Evolutionary conservation across 2,888 invertebrate genomes (phyloP).

Genomic region (Apotomis capreana): DNA sequence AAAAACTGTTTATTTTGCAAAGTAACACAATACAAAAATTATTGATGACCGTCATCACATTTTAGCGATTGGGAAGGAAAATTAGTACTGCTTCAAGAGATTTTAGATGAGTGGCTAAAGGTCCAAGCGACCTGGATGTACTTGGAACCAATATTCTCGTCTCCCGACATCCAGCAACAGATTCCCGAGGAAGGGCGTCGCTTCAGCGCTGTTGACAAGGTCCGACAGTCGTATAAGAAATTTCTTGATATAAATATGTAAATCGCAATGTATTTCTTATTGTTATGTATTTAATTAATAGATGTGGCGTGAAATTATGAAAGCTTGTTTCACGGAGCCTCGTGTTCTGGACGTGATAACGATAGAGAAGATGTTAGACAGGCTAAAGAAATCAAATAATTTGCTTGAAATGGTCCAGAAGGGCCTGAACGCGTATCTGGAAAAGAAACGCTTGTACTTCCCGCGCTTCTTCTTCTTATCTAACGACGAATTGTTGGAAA

Average conservation of each 20-base stretch:
- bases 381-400: slow-evolving; percentile 93
- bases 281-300: slow-evolving; percentile 52
- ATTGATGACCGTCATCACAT: slow-evolving; percentile 36
- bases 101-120: slow-evolving; percentile 97
- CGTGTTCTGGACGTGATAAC: slow-evolving; percentile 92
- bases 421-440: slow-evolving; percentile 95
- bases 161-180: slow-evolving; percentile 98
- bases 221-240: slow-evolving; percentile 51
- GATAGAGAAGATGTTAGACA: slow-evolving; percentile 96
- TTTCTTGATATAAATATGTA: background rate
- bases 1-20: background rate
- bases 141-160: slow-evolving; percentile 97
- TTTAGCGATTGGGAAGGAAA: slow-evolving; percentile 95
- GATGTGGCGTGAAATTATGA: slow-evolving; percentile 98
- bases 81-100: slow-evolving; percentile 93
- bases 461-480: slow-evolving; percentile 98
- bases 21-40: background rate
- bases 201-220: slow-evolving; percentile 97
- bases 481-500: slow-evolving; percentile 97
- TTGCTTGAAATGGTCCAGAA: slow-evolving; percentile 95
- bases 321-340: slow-evolving; percentile 88
- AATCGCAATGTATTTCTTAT: background rate
- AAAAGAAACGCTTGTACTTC: slow-evolving; percentile 97
- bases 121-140: slow-evolving; percentile 99
- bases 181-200: slow-evolving; percentile 98